phyloP scores from a whole-genome alignment of 2,113 vertebrate species.

The Danio rerio region GRCz12tu NC_133183.1:16132501-16133000 shows the following conservation, averaged over 20 bases:
- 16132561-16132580: slow-evolving; percentile 34
- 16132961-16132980: neutral
- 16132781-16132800: slow-evolving; percentile 78
- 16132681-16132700: neutral
- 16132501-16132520: neutral
- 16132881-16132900: slow-evolving; percentile 47
- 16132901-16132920: slow-evolving; percentile 15
- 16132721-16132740: slow-evolving; percentile 30
- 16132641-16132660: slow-evolving; percentile 24
- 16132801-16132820: slow-evolving; percentile 56
- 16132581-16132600: slow-evolving; percentile 48
- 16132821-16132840: slow-evolving; percentile 45
- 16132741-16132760: slow-evolving; percentile 30
- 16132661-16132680: slow-evolving; percentile 3
- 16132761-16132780: slow-evolving; percentile 72
- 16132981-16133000: neutral
- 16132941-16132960: neutral
- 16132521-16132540: neutral
- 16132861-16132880: slow-evolving; percentile 37
- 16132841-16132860: slow-evolving; percentile 27
- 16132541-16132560: slow-evolving; percentile 26
- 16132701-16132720: slow-evolving; percentile 11
- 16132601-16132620: slow-evolving; percentile 66
- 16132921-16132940: slow-evolving; percentile 41
- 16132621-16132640: slow-evolving; percentile 47